These are phyloP conservation scores for Actinia tenebrosa DNA, from an alignment of 64 coral and sea anemone species.

Conservation along the genomic window DNA sequence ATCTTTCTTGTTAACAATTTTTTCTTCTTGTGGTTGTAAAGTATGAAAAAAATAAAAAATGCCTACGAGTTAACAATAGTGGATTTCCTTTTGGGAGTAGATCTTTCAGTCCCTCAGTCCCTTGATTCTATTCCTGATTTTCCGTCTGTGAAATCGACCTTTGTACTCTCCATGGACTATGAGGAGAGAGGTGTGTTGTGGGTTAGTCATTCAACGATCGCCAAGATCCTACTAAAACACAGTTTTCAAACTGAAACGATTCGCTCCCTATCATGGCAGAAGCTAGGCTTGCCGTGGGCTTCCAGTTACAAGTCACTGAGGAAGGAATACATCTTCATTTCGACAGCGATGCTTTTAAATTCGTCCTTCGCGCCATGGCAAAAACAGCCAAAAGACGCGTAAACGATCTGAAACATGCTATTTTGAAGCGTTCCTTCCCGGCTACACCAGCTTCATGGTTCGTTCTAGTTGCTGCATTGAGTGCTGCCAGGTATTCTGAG, in stretches of 20 bases:
- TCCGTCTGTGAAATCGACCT: not conserved
- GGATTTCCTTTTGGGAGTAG: too few species aligned
- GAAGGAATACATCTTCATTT: slow-evolving; percentile 84
- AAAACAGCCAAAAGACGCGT: slow-evolving; percentile 58
- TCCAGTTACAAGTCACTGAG: slow-evolving; percentile 93
- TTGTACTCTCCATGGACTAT: not conserved
- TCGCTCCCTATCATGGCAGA: slow-evolving; percentile 64
- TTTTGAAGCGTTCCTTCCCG: slow-evolving; percentile 88
- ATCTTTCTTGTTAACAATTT: too few species aligned
- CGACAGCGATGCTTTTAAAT: slow-evolving; percentile 75
- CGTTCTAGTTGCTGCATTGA: slow-evolving; percentile 77
- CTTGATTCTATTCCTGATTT: too few species aligned
- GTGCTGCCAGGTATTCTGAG: slow-evolving; percentile 83
- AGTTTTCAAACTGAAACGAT: not conserved
- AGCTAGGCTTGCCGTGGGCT: slow-evolving; percentile 96
- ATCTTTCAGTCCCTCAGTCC: too few species aligned
- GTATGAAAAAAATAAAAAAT: too few species aligned
- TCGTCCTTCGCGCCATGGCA: slow-evolving; percentile 64
- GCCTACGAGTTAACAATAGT: too few species aligned
- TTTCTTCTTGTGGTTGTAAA: too few species aligned
- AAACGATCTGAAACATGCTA: slow-evolving; percentile 60
- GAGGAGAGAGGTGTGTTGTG: slow-evolving; percentile 1
- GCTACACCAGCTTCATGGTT: slow-evolving; percentile 90
- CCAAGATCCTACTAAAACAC: not conserved
- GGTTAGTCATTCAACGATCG: not conserved